Conservation (phyloP, 30 jellyfish, hydroid and myxozoan genomes). For the Turritopsis dohrnii region DNA sequence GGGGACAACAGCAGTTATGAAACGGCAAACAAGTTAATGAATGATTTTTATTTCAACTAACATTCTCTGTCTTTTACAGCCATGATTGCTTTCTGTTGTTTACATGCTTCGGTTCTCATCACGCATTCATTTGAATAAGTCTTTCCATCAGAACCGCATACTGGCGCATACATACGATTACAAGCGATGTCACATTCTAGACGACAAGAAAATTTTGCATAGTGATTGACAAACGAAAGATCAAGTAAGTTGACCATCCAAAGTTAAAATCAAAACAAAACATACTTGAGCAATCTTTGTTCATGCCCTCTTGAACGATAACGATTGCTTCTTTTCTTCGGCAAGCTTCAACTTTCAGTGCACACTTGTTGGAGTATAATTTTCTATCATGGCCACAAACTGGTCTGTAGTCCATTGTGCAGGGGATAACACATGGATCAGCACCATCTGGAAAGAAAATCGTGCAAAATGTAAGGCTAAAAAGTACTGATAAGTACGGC, state of each 20-base stretch:
- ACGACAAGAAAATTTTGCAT: not conserved
- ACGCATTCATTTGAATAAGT: slow-evolving; percentile 3
- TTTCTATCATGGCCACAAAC: slow-evolving; percentile 51
- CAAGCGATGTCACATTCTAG: slow-evolving; percentile 12
- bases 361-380: slow-evolving; percentile 47
- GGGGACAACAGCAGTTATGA: too few species aligned
- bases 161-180: not conserved
- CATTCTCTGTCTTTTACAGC: slow-evolving; percentile 22
- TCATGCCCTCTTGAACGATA: slow-evolving; percentile 25
- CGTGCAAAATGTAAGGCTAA: not conserved
- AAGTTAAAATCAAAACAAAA: not conserved
- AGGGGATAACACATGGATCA: slow-evolving; percentile 25
- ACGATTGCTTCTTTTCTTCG: slow-evolving; percentile 34
- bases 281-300: not conserved
- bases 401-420: slow-evolving; percentile 59
- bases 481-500: too few species aligned
- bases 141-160: slow-evolving; percentile 23
- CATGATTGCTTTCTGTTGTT: slow-evolving; percentile 3
- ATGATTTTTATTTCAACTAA: not conserved
- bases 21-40: too few species aligned
- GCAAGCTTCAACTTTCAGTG: slow-evolving; percentile 51
- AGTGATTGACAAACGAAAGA: too few species aligned
- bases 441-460: not conserved
- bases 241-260: not conserved
- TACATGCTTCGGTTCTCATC: not conserved